These are phyloP conservation scores for Atopsyche davidsoni DNA, from an alignment of 1,140 invertebrate genomes.

Conservation along the genomic window DNA sequence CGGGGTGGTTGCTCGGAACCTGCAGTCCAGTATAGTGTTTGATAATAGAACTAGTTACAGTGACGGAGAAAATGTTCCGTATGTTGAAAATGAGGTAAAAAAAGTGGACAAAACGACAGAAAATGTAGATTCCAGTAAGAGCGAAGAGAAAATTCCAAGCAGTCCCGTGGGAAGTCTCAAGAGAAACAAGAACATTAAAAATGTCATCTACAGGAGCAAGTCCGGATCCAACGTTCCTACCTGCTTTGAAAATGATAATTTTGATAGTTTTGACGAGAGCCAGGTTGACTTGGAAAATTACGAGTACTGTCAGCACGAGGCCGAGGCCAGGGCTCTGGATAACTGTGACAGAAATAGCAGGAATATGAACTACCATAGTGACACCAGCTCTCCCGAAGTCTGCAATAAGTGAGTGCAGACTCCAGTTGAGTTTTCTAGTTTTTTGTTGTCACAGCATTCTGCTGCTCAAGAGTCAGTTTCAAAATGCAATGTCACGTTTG, in stretches of 20 bases:
- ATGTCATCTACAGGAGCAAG: conserved; percentile 32
- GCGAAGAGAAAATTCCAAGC: conserved; percentile 38
- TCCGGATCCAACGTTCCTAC: conserved; percentile 27
- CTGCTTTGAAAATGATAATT: conserved; percentile 33
- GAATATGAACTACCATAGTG: conserved; percentile 8
- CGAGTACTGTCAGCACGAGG: conserved; percentile 37
- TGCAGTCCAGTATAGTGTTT: conserved; percentile 27
- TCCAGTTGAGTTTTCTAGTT: no score
- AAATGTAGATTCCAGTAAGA: conserved; percentile 42
- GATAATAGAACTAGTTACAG: conserved; percentile 22
- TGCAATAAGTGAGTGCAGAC: conserved; percentile 22
- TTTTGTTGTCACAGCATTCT: neutral
- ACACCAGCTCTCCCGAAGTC: conserved; percentile 24
- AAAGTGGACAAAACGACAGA: conserved; percentile 25
- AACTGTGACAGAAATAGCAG: neutral
- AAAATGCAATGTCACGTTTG: no score
- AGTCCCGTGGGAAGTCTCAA: conserved; percentile 33
- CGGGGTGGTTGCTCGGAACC: conserved; percentile 24
- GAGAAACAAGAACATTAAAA: conserved; percentile 28
- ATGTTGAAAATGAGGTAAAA: conserved; percentile 17
- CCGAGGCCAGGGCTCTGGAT: conserved; percentile 33
- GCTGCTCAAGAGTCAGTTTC: neutral
- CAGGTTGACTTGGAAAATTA: conserved; percentile 32
- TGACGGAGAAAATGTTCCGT: conserved; percentile 17
- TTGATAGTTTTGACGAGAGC: conserved; percentile 40